These are phyloP conservation scores for Drosophila ficusphila DNA, from an alignment of 1,140 invertebrate species.

Conservation along the genomic window DNA sequence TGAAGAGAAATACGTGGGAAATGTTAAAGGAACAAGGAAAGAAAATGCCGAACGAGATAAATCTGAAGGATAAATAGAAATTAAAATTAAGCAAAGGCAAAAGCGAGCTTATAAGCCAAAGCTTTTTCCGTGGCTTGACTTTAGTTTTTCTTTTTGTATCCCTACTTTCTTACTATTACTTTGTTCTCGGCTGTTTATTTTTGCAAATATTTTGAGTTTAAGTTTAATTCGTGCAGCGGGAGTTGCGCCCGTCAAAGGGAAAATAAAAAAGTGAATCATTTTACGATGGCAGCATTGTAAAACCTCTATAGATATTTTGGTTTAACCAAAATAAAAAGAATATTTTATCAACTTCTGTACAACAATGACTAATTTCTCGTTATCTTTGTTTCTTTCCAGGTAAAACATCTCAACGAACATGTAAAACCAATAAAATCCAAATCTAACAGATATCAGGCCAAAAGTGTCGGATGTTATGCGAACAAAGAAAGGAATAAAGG, in stretches of 20 bases:
- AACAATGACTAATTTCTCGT: slow-evolving; percentile 20
- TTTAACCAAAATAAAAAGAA: too few species aligned
- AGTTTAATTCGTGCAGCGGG: not conserved
- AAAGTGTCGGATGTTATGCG: not conserved
- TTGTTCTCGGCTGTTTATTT: not conserved
- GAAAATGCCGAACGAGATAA: not conserved
- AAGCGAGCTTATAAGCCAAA: slow-evolving; percentile 14
- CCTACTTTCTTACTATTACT: not conserved
- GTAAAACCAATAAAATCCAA: not conserved
- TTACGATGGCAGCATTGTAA: too few species aligned
- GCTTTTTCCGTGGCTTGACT: slow-evolving; percentile 9
- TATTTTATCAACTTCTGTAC: too few species aligned
- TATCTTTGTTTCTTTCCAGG: slow-evolving; percentile 48
- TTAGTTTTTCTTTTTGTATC: slow-evolving; percentile 1
- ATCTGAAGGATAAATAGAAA: not conserved
- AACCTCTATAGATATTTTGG: too few species aligned
- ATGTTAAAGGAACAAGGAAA: not conserved
- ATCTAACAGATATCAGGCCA: not conserved
- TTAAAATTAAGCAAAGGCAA: not conserved
- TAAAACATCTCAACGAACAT: slow-evolving; percentile 47
- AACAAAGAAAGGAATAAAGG: slow-evolving; percentile 1
- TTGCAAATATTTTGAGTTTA: not conserved
- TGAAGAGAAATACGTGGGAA: not conserved
- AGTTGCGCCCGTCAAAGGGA: not conserved
- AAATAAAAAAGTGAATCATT: too few species aligned